Base-by-base conservation (phyloP, 2,797 vertebrate species). In the Anomalospiza imberbis region DNA sequence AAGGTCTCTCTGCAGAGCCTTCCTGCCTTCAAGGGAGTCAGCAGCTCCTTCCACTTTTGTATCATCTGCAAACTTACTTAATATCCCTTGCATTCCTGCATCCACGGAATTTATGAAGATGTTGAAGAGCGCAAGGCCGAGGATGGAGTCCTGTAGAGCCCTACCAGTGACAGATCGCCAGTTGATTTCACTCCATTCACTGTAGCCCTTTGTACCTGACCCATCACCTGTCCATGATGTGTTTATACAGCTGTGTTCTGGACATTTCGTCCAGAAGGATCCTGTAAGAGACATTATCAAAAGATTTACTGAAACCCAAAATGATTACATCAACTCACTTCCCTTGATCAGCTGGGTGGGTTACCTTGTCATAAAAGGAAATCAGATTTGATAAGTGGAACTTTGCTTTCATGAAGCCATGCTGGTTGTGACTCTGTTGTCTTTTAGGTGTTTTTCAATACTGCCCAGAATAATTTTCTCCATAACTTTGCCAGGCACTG, bases 131-230 rank as follows among this genome's bases (percentile, higher is more conserved):
- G 29, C n/a, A 60, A 19, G 24, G n/a, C 28, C 0, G 0, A 51
- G 12, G 29, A 60, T n/a, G 18, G 45, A 44, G 19, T 9, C 28
- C 28, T 60, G 7, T 18, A n/a, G 45, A 67, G 13, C 12, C 12
- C 22, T 36, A 11, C 2, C 24, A 60, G 15, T 28, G 28, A 45
- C 24, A n/a, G 28, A 32, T 38, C 1, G 0, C n/a, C 16, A 19
- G 28, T 22, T 53, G 10, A n/a, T 53, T 51, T 53, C 17, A 60
- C 13, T 5, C 7, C 24, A 53, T 60, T 38, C 62, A 13, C 16
- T 28, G 4, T 15, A 38, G 25, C 8, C 38, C 24, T 51, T 60
- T 58, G 45, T 60, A 31, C 32, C 71, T 7, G 7, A 60, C 18
- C 45, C 4, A 5, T 45, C 47, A 45, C 18, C 10, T 45, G 29